A percentile compares a stretch with the other conserved stretches of the same genome.
Conservation (phyloP, 2,888 invertebrate genomes). For the Trissoscelio sp. region DNA sequence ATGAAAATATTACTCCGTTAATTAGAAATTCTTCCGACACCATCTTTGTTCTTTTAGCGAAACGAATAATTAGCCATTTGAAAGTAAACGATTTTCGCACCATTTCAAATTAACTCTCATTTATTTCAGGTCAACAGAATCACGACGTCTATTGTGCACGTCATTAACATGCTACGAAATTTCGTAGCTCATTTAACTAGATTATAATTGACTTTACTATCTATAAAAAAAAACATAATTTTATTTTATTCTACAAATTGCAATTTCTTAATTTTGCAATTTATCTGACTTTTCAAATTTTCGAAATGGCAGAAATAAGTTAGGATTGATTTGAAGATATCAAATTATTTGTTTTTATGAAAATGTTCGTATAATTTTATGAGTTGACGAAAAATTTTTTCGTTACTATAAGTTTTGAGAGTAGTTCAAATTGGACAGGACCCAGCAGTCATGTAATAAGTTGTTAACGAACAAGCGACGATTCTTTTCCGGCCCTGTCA, state of each 20-base stretch:
- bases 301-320: no score
- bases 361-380: no score
- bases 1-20: conserved; percentile 34
- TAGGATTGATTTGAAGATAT: no score
- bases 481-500: conserved; percentile 51
- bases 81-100: conserved; percentile 3
- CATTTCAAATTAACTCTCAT: conserved; percentile 2
- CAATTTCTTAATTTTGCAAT: no score
- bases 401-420: conserved; percentile 34
- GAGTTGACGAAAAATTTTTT: no score
- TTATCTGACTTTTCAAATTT: no score
- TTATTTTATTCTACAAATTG: no score
- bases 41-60: conserved; percentile 3
- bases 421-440: conserved; percentile 45
- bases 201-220: no score
- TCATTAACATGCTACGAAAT: conserved; percentile 1
- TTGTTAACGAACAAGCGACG: conserved; percentile 44
- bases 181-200: no score
- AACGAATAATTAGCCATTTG: background rate
- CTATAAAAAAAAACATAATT: no score
- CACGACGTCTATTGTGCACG: background rate
- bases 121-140: conserved; percentile 7
- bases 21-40: conserved; percentile 10
- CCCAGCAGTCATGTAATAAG: conserved; percentile 57
- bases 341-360: no score